These are phyloP conservation scores for Gambelia wislizenii DNA, from an alignment of 2,797 vertebrate species.

Conservation along the genomic window DNA sequence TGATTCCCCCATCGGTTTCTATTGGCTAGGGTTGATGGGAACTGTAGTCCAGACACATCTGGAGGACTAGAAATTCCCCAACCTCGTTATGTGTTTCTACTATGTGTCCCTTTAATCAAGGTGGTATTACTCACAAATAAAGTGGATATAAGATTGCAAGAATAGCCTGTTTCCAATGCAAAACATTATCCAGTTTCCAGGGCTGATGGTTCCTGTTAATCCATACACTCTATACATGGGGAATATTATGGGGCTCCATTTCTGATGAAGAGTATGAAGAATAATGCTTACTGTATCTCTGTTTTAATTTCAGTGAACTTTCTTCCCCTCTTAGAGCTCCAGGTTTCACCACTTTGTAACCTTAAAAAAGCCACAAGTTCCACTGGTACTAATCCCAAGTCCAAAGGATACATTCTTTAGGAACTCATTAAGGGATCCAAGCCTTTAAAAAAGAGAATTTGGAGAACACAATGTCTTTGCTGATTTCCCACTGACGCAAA, in stretches of 20 bases:
- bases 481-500: slow-evolving; percentile 43
- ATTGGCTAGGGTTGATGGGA: too few species aligned
- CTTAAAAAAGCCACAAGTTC: not conserved
- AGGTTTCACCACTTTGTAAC: not conserved
- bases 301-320: not conserved
- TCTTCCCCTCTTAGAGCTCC: not conserved
- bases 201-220: not conserved
- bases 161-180: too few species aligned
- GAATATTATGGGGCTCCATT: not conserved
- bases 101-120: too few species aligned
- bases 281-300: not conserved
- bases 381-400: too few species aligned
- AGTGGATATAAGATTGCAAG: too few species aligned
- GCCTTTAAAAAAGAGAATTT: not conserved
- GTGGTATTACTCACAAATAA: too few species aligned
- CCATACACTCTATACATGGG: not conserved
- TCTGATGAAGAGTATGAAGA: not conserved
- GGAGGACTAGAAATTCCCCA: too few species aligned
- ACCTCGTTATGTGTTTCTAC: too few species aligned
- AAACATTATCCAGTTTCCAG: not conserved
- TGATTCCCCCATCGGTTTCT: too few species aligned
- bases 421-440: not conserved
- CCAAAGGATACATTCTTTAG: not conserved
- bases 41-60: too few species aligned
- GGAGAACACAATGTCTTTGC: slow-evolving; percentile 34